Base-by-base conservation (phyloP, 2,888 invertebrate genomes). In the Meteorus cinctellus region DNA sequence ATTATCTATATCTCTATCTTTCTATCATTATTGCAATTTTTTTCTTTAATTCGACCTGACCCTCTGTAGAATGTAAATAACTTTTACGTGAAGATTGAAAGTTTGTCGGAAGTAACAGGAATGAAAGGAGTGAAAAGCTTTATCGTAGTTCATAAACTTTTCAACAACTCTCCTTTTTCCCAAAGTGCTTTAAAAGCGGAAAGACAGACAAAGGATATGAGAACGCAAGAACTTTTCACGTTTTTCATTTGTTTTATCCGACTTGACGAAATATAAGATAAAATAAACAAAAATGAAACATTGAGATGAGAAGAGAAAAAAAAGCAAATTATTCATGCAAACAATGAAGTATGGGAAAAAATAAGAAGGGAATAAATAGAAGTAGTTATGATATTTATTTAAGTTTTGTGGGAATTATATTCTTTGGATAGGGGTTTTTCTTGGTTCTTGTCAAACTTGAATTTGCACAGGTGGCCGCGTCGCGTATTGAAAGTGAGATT, bases 401-500 rank as follows among this genome's bases (percentile, higher is more conserved):
- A 66, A 63, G 36, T 41, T 36, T 66, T 41, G 36, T 10, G 41
- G 36, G 27, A 27, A 24, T 48, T 68, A 27, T 68, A 41, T 41
- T 41, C 41, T 41, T 41, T 8, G 55, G 6, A 48, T 51, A 48
- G 51, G 29, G 24, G 24, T 24, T 36, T 36, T 34, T 59, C 41
- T 29, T 6, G 14, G n/a, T 31, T 1, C 41, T 36, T 14, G 77
- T 82, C 74, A 69, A 75, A 78, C 71, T 77, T 71, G 76, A 79
- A 80, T 82, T 82, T 81, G 78, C 77, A 77, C 81, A 82, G 83
- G 82, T 79, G 83, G 74, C 77, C 51, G 14, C 29, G 67, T 68
- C 65, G 65, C 19, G 77, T 79, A 83, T 79, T 78, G 84, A 86
- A 85, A 86, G 85, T 83, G 84, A 85, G 85, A 84, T 86, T 83